Evolutionary conservation across 1,140 invertebrate genomes (phyloP), one percentile per base, ranked within the genome.

Genomic region (Drosophila bocki): DNA sequence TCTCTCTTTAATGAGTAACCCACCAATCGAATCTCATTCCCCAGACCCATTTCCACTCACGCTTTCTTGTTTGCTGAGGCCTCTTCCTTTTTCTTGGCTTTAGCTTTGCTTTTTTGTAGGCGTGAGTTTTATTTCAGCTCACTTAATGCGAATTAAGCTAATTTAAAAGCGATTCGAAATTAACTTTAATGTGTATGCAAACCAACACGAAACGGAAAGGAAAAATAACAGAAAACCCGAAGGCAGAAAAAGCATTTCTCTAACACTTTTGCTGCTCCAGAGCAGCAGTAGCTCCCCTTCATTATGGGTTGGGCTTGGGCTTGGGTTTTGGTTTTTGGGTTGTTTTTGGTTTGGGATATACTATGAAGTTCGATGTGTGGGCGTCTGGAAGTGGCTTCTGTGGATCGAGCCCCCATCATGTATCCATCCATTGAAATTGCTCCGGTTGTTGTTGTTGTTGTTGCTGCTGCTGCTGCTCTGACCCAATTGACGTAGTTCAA

Each of bases 141-240:
- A 74, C 68, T 85, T 85, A 85, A 85, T 85, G 90, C 90, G 90
- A 91, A 91, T 91, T 91, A 91, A 91, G 85, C 80, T 91, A 91
- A 91, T 91, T 91, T 91, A 91, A 91, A 91, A 91, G 72, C 90
- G 85, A 91, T 91, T 91, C 79, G 67, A 87, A 91, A 91, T 91
- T 91, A 91, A 91, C 82, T 91, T 90, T 80, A 90, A 90, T 91
- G 84, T 72, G 76, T 64, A 50, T 65, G 64, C 76, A 71, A 79
- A 72, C 42, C 70, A 67, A 62, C 63, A 59, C 42, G 42, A 60
- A 53, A 56, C 22, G 48, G 41, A 45, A 48, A 51, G 39, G 44
- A 76, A 19, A 41, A 75, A 53, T 33, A 62, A 54, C 29, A 75
- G 42, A 37, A 33, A 75, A 39, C 47, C 11, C 19, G 8, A 59